These are phyloP conservation scores for Nezara viridula DNA, from an alignment of 2,888 invertebrate genomes.

Conservation along the genomic window DNA sequence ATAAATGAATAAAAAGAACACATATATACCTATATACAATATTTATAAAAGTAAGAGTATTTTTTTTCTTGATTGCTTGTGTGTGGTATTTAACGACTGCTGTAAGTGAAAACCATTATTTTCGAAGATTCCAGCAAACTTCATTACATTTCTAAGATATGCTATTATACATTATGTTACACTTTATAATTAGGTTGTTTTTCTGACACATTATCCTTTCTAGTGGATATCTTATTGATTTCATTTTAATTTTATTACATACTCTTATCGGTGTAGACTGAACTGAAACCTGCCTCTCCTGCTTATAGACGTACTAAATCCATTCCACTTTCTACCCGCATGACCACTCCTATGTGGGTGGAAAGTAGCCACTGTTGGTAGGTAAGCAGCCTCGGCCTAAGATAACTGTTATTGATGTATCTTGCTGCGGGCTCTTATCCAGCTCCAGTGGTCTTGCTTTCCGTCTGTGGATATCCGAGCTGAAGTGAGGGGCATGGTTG, in stretches of 20 bases:
- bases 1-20: too few relatives aligned
- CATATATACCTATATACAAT: too few relatives aligned
- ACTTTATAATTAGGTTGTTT: background rate
- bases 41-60: too few relatives aligned
- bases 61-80: too few relatives aligned
- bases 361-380: background rate
- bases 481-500: background rate
- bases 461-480: background rate
- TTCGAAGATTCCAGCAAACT: too few relatives aligned
- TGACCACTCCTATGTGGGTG: constrained; percentile 8
- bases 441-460: background rate
- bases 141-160: background rate
- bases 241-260: background rate
- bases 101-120: too few relatives aligned
- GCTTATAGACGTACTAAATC: background rate
- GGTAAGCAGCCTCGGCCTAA: background rate
- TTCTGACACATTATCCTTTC: background rate
- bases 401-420: background rate
- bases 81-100: too few relatives aligned
- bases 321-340: constrained; percentile 24
- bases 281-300: background rate
- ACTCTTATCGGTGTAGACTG: background rate
- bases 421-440: background rate
- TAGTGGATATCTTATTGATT: background rate
- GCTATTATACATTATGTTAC: background rate